A percentile compares a stretch with the other conserved stretches of the same genome.
These are phyloP conservation scores for Ooceraea biroi DNA, from an alignment of 1,140 invertebrate species.

Conservation along the genomic window DNA sequence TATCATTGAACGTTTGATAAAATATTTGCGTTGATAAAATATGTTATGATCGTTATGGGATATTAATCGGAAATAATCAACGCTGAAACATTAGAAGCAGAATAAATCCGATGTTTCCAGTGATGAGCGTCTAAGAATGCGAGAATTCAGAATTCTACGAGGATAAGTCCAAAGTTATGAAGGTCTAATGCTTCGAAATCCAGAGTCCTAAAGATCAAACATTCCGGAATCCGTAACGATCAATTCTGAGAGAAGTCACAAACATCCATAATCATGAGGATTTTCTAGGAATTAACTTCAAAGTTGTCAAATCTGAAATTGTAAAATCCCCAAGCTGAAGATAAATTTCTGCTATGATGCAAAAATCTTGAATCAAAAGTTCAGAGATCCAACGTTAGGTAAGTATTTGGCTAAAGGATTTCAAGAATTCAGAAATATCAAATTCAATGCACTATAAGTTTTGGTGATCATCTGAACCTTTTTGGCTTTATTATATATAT, in stretches of 20 bases:
- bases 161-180: not conserved
- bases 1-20: not conserved
- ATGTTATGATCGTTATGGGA: not conserved
- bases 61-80: slow-evolving; percentile 18
- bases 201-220: not conserved
- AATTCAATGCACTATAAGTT: not conserved
- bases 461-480: no score
- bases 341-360: no score
- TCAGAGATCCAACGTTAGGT: not conserved
- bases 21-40: not conserved
- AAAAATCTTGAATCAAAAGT: not conserved
- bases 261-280: not conserved
- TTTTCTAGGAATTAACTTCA: no score
- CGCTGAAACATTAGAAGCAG: not conserved
- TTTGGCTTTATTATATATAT: no score
- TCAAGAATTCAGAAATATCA: not conserved
- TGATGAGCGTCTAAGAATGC: not conserved
- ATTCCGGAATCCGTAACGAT: not conserved
- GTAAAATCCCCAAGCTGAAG: not conserved
- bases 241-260: no score
- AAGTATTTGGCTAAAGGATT: not conserved
- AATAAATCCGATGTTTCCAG: not conserved
- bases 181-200: not conserved
- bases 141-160: slow-evolving; percentile 10
- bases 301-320: not conserved